Evolutionary conservation across 2,888 invertebrate species (phyloP), one percentile per base, ranked within the genome.

Genomic region (Acanthosoma haemorrhoidale): DNA sequence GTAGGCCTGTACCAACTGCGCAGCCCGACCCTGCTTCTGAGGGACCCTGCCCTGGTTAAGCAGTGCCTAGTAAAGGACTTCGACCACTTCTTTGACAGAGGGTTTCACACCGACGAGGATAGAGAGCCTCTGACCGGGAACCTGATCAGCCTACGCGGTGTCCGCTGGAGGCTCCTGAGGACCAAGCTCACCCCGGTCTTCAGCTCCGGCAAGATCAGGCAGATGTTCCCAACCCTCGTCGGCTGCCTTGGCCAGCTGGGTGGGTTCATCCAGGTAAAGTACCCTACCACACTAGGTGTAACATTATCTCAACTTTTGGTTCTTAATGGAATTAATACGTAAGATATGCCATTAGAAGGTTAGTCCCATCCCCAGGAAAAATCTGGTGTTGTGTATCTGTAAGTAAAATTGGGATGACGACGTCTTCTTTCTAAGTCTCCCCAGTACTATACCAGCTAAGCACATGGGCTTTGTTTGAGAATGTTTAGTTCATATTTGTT

Each of bases 141-240:
- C 73, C 76, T 82, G 3, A 79, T 84, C 71, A 79, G 80, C 1
- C 74, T 82, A 68, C 81, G 80, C 71, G 83, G 82, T 69, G 81
- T 82, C 0, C 80, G 80, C 1, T 86, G 86, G 86, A 84, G 81
- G 75, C 78, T 78, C 36, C 75, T 84, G 15, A 78, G 86, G 25
- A 75, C 80, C 0, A 83, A 83, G 73, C 76, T 85, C 32, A 81
- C 83, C 0, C 84, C 85, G 0, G 81, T 83, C 0, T 82, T 86
- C 75, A 83, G 84, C 1, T 80, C 82, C 1, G 84, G 83, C 18
- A 86, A 85, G 76, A 77, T 86, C 69, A 84, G 82, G 75, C 78
- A 76, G 43, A 84, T 85, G 84, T 79, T 83, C 29, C 79, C 80
- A 0, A 77, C 83, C 32, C 81, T 84, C 76, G 74, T 78, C 39